Evolutionary conservation across 2,888 invertebrate genomes (phyloP).

Genomic region (Leptopilina syphax): DNA sequence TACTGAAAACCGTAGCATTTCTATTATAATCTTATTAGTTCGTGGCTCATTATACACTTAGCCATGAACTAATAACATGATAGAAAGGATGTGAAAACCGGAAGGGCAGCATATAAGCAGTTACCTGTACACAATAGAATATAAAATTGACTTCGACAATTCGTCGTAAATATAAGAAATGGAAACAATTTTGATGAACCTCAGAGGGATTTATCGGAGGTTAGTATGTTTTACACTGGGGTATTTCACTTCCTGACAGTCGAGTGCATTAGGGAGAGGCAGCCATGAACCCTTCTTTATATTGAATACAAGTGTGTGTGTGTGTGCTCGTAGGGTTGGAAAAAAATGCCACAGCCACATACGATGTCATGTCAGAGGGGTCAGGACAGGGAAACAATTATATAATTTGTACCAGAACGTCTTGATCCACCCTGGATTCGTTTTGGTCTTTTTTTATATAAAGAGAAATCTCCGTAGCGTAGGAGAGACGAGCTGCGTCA

Average conservation of each 20-base stretch:
- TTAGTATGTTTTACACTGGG: constrained; percentile 28
- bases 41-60: no score
- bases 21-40: no score
- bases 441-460: background rate
- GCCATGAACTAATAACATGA: no score
- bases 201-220: constrained; percentile 18
- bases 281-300: constrained; percentile 7
- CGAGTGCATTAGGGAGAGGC: background rate
- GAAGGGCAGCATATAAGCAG: no score
- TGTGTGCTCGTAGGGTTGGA: constrained; percentile 41
- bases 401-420: constrained; percentile 55
- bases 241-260: constrained; percentile 37
- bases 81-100: no score
- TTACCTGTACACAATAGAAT: no score
- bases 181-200: constrained; percentile 10
- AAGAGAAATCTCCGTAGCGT: no score
- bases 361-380: constrained; percentile 42
- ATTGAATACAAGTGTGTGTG: background rate
- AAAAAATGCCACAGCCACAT: constrained; percentile 32
- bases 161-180: background rate
- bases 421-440: constrained; percentile 47
- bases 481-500: no score
- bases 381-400: constrained; percentile 58
- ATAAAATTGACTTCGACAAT: background rate
- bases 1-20: no score